Conservation (phyloP, 2,888 invertebrate species). For the Drosophila nr. perissopoda region DNA sequence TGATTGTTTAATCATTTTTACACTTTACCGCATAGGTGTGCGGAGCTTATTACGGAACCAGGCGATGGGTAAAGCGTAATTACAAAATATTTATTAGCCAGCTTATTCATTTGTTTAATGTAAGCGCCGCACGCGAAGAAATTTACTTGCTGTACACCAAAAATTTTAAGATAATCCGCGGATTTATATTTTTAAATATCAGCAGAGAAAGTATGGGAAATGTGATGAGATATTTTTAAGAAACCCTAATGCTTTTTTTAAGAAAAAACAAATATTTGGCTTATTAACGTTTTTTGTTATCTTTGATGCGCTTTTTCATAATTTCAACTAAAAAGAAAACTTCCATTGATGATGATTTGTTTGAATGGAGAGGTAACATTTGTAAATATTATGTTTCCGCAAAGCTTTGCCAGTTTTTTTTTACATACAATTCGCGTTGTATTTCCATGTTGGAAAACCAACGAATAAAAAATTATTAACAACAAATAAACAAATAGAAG, state of each 20-base stretch:
- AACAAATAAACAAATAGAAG: conserved; percentile 15
- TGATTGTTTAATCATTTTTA: conserved; percentile 72
- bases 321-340: conserved; percentile 20
- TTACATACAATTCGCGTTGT: neutral
- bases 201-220: conserved; percentile 32
- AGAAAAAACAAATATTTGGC: conserved; percentile 12
- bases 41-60: conserved; percentile 55
- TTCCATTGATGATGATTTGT: conserved; percentile 31
- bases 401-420: conserved; percentile 22
- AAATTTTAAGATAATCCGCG: conserved; percentile 18
- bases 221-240: neutral
- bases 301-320: neutral
- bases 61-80: conserved; percentile 65
- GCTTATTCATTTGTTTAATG: conserved; percentile 58
- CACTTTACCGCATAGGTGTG: conserved; percentile 50
- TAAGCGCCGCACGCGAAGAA: conserved; percentile 54
- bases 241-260: neutral
- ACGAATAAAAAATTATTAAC: neutral
- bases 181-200: conserved; percentile 8
- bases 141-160: conserved; percentile 10
- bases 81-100: conserved; percentile 64
- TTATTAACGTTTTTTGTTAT: conserved; percentile 6
- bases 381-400: conserved; percentile 45
- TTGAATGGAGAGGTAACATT: conserved; percentile 41
- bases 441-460: conserved; percentile 37